phyloP scores from a whole-genome alignment of 2,797 vertebrate genomes.

The Vireo griseus region DNA sequence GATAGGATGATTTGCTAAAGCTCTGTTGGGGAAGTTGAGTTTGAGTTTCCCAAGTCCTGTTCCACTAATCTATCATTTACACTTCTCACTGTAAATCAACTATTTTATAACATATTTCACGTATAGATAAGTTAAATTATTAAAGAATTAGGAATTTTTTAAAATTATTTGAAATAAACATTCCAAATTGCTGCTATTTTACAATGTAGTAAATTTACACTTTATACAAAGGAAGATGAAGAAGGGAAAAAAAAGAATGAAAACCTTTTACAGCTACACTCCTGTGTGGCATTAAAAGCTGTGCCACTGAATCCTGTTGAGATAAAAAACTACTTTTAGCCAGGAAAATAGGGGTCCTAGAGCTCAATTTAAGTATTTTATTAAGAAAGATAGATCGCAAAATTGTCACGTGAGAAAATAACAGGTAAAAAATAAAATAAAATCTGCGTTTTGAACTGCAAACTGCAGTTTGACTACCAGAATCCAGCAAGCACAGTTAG shows the following conservation, averaged over 20 bases:
- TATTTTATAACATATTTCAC: background rate
- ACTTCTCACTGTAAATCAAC: background rate
- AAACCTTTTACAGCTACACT: background rate
- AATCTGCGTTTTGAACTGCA: background rate
- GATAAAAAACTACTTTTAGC: background rate
- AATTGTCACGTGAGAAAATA: background rate
- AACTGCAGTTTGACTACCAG: background rate
- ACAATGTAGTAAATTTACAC: background rate
- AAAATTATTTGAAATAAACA: background rate
- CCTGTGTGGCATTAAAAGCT: background rate
- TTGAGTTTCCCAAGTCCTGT: background rate
- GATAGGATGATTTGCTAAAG: background rate
- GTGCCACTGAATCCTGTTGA: accelerated
- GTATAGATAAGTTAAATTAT: background rate
- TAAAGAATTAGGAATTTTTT: background rate
- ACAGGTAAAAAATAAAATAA: background rate
- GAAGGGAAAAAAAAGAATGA: accelerated
- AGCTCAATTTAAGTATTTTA: background rate
- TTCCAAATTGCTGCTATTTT: background rate
- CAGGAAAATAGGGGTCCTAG: background rate
- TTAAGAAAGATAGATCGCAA: background rate
- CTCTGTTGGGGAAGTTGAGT: background rate
- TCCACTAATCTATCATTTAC: background rate
- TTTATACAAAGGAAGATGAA: background rate
- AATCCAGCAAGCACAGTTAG: background rate